phyloP scores from a whole-genome alignment of 2,888 invertebrate genomes.

The Sericinus montela region DNA sequence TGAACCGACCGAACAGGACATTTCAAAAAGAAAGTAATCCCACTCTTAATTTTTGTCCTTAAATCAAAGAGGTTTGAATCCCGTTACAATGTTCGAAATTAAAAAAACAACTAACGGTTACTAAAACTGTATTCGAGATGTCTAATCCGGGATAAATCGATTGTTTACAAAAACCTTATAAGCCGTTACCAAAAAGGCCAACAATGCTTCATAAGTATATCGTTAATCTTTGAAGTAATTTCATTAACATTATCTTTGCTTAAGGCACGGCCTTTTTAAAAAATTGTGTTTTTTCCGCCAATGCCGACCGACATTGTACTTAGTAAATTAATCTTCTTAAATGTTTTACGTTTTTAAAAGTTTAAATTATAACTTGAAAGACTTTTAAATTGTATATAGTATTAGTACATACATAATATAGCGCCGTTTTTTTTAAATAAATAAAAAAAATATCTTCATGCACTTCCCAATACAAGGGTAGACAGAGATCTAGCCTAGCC shows the following conservation, averaged over 20 bases:
- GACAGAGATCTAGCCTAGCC: too few relatives aligned
- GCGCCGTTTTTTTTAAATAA: too few relatives aligned
- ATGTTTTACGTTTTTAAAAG: too few relatives aligned
- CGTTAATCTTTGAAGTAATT: slow-evolving; percentile 1
- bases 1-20: too few relatives aligned
- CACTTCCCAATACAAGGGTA: too few relatives aligned
- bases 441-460: too few relatives aligned
- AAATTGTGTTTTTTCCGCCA: not conserved
- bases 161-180: slow-evolving; percentile 3
- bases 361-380: too few relatives aligned
- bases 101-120: slow-evolving; percentile 6
- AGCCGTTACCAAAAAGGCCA: not conserved
- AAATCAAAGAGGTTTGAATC: not conserved
- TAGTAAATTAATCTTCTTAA: too few relatives aligned
- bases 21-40: not conserved
- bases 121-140: not conserved
- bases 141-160: slow-evolving; percentile 1
- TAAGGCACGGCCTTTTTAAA: not conserved
- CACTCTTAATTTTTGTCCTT: not conserved
- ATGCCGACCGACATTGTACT: not conserved
- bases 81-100: not conserved
- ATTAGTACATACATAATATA: too few relatives aligned
- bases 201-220: not conserved
- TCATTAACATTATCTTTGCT: slow-evolving; percentile 7
- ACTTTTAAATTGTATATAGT: too few relatives aligned